Conservation (phyloP, 2,797 vertebrate species). For the Heliangelus exortis region DNA sequence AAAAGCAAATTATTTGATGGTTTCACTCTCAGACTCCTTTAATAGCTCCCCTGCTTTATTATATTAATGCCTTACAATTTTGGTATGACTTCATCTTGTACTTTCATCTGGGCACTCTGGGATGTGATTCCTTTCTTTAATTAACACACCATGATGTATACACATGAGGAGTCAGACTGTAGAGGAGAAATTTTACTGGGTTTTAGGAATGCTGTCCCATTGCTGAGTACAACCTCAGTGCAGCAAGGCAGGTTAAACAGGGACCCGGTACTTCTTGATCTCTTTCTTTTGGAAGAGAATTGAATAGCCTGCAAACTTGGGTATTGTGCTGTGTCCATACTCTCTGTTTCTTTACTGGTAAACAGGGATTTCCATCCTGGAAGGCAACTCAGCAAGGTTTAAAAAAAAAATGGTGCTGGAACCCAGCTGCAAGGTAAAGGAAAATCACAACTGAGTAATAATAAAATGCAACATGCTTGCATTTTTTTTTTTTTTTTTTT, state of each 20-base stretch:
- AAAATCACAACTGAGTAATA: background rate
- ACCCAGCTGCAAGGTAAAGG: background rate
- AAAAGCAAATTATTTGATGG: background rate
- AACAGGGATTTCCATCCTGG: background rate
- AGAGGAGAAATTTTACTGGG: background rate
- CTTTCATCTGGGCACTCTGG: background rate
- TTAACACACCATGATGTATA: background rate
- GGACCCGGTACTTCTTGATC: background rate
- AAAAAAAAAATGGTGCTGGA: background rate
- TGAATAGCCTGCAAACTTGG: background rate
- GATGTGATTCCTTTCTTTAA: background rate
- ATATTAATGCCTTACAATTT: background rate
- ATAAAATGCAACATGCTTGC: background rate
- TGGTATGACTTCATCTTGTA: background rate
- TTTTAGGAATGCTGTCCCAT: background rate
- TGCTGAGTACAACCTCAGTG: background rate
- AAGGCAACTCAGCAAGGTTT: background rate
- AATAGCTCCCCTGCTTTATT: background rate
- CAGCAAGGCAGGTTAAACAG: background rate
- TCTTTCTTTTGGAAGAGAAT: background rate
- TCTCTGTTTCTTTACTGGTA: background rate
- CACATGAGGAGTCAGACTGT: rapidly evolving
- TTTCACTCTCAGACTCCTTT: background rate
- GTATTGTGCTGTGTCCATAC: background rate
- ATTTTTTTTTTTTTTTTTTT: background rate